Evolutionary conservation across 2,888 invertebrate genomes (phyloP).

Genomic region (Nemotelus pantherinus): DNA sequence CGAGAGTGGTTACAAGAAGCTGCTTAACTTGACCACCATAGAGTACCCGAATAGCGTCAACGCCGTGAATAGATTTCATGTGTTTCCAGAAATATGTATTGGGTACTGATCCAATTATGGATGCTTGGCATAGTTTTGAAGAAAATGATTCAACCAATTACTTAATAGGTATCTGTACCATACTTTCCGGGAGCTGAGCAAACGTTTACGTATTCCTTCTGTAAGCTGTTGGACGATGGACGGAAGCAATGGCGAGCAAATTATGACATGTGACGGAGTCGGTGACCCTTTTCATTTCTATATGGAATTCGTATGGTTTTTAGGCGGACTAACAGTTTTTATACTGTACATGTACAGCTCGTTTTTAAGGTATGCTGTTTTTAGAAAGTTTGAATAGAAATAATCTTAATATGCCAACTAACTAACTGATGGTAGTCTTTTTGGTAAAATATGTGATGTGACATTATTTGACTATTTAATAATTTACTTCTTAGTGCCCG

Average conservation of each 20-base stretch:
- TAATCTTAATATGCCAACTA: no score
- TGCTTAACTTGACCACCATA: constrained; percentile 78
- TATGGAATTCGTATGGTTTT: constrained; percentile 77
- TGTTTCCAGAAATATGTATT: constrained; percentile 81
- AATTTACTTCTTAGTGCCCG: no score
- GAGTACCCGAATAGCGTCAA: constrained; percentile 85
- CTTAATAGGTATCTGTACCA: constrained; percentile 55
- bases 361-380: constrained; percentile 69
- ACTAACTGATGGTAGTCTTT: no score
- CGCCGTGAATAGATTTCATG: constrained; percentile 82
- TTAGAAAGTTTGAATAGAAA: neutral
- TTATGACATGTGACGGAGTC: constrained; percentile 81
- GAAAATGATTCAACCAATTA: constrained; percentile 5
- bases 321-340: constrained; percentile 77
- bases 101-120: no score
- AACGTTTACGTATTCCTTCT: constrained; percentile 50
- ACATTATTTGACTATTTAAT: no score
- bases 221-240: constrained; percentile 66
- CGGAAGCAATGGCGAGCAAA: constrained; percentile 58
- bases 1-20: constrained; percentile 70
- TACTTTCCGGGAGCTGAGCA: constrained; percentile 51
- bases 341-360: constrained; percentile 75
- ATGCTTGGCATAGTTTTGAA: constrained; percentile 18
- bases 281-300: constrained; percentile 87
- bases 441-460: no score